Evolutionary conservation across 1,140 invertebrate species (phyloP).

Genomic region (Probaryconus sp.): DNA sequence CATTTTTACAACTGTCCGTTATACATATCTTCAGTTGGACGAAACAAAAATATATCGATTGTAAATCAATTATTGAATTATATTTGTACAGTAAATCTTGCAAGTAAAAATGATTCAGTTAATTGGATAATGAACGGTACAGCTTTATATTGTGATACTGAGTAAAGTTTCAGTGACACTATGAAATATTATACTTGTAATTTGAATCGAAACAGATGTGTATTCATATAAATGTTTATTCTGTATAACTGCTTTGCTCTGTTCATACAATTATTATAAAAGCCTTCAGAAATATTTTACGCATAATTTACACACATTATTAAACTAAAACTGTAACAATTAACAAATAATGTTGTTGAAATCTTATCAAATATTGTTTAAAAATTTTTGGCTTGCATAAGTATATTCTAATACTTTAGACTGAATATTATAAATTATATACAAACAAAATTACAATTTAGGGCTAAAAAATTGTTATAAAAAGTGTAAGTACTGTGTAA

Average conservation of each 20-base stretch:
- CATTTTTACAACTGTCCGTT: slow-evolving; percentile 91
- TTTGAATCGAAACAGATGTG: background rate
- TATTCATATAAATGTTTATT: slow-evolving; percentile 22
- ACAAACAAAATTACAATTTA: too few relatives aligned
- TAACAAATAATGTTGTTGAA: too few relatives aligned
- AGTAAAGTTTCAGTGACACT: too few relatives aligned
- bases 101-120: slow-evolving; percentile 81
- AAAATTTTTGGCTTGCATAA: too few relatives aligned
- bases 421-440: too few relatives aligned
- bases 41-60: slow-evolving; percentile 81
- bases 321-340: too few relatives aligned
- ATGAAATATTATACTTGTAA: too few relatives aligned
- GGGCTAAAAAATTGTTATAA: too few relatives aligned
- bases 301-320: background rate
- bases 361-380: too few relatives aligned
- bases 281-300: slow-evolving; percentile 9
- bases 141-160: slow-evolving; percentile 88
- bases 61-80: slow-evolving; percentile 91
- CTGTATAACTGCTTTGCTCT: background rate
- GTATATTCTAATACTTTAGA: too few relatives aligned
- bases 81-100: slow-evolving; percentile 86
- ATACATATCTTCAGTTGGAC: slow-evolving; percentile 87
- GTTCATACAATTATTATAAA: slow-evolving; percentile 13
- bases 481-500: background rate
- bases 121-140: slow-evolving; percentile 94